Conservation (phyloP, 2,888 invertebrate genomes). For the Limnephilus lunatus region DNA sequence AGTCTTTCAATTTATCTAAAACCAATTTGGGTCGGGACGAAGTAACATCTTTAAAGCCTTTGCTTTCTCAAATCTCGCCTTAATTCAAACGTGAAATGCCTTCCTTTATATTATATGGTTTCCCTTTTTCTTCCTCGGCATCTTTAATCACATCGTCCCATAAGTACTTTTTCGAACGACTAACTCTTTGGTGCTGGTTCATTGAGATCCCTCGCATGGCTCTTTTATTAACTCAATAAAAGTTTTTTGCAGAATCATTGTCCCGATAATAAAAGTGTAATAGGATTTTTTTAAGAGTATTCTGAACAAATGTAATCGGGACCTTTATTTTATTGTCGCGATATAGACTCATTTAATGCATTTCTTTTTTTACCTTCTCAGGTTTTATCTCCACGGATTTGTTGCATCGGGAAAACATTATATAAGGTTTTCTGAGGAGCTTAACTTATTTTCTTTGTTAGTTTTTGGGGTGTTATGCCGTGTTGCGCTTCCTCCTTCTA, state of each 20-base stretch:
- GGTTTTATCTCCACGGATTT: not conserved
- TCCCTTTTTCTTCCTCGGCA: constrained; percentile 14
- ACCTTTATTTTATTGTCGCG: constrained; percentile 28
- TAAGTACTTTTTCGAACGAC: constrained; percentile 26
- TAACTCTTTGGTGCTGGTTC: constrained; percentile 18
- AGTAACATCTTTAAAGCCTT: constrained; percentile 7
- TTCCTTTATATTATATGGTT: constrained; percentile 13
- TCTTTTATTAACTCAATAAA: constrained; percentile 39
- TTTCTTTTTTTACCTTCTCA: not conserved
- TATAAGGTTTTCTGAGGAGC: no score
- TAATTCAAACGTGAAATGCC: not conserved
- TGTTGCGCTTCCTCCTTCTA: no score
- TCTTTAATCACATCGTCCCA: constrained; percentile 39
- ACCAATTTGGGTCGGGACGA: constrained; percentile 3
- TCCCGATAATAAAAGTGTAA: constrained; percentile 44
- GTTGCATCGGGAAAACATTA: no score
- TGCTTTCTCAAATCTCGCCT: not conserved
- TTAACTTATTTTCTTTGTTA: no score
- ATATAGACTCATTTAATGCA: not conserved
- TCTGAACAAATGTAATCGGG: constrained; percentile 31
- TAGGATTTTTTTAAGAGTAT: constrained; percentile 40
- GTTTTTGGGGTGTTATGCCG: no score
- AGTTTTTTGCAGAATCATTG: constrained; percentile 44
- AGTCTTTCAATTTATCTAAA: not conserved
- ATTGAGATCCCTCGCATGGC: constrained; percentile 41